These are phyloP conservation scores for Sycophila sp. DNA, from an alignment of 1,140 invertebrate genomes.

Conservation along the genomic window DNA sequence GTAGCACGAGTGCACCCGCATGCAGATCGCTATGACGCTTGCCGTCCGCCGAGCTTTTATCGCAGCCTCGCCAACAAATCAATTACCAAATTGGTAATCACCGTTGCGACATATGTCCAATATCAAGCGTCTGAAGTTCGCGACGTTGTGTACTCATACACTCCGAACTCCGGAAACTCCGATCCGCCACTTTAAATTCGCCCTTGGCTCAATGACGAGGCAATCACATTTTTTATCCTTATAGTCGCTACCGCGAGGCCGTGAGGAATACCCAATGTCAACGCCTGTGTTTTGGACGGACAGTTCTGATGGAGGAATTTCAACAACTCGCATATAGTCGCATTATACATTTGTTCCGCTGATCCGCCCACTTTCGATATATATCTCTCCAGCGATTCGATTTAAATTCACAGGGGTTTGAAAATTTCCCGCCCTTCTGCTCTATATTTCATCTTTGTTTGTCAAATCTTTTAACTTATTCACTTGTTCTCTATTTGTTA, in stretches of 20 bases:
- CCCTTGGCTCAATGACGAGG: too few relatives aligned
- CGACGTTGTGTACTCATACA: not conserved
- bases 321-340: too few relatives aligned
- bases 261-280: too few relatives aligned
- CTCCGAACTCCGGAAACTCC: not conserved
- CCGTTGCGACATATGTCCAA: slow-evolving; percentile 47
- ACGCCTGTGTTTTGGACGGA: too few relatives aligned
- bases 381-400: slow-evolving; percentile 2
- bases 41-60: too few relatives aligned
- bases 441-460: not conserved
- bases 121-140: slow-evolving; percentile 35
- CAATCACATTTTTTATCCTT: too few relatives aligned
- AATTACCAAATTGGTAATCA: slow-evolving; percentile 40
- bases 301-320: too few relatives aligned
- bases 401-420: slow-evolving; percentile 12
- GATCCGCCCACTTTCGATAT: slow-evolving; percentile 12
- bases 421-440: not conserved
- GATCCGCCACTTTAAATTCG: not conserved
- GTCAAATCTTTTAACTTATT: not conserved
- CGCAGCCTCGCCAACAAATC: slow-evolving; percentile 1
- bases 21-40: too few relatives aligned
- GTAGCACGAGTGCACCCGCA: too few relatives aligned
- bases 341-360: too few relatives aligned
- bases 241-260: too few relatives aligned
- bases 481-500: too few relatives aligned